Evolutionary conservation across 2,113 vertebrate species (phyloP), one percentile per base, ranked within the genome.

Genomic region (Trichomycterus rosablanca): DNA sequence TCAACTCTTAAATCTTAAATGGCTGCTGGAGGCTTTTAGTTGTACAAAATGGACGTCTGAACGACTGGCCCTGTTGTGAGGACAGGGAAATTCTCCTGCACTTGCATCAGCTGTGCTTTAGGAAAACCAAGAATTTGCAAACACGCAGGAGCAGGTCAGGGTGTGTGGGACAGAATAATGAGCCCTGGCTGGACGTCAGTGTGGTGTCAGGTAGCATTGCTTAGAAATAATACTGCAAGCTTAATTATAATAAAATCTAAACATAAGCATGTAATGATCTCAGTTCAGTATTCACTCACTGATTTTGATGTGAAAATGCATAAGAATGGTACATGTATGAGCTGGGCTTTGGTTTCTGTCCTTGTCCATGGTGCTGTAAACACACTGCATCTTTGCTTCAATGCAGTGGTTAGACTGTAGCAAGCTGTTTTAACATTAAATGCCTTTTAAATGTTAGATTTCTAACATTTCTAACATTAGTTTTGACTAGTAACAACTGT

Each of bases 1-100:
- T 22, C 37, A 14, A 40, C 14, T 11, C 42, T 40, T 39, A 22
- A 3, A 54, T 67, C 68, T 82, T 50, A 83, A 85, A 85, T 85
- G 84, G 79, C 77, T 86, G 79, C 79, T 74, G 2, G 37, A n/a
- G 14, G 2, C 37, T 62, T 63, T 76, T 70, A n/a, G n/a, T n/a
- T n/a, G n/a, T n/a, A 85, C 81, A 86, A 84, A 85, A 86, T 84
- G 81, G 80, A 69, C 78, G 83, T 74, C 70, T 76, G 30, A 40
- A 59, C 9, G 53, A 57, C 40, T 35, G 22, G 15, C 34, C 35
- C 26, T 57, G 46, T 50, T 55, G 9, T 48, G 46, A 16, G 23
- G 32, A 44, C 40, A 4, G 32, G 45, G 50, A 16, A 44, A 49
- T 54, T 39, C 58, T 28, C 16, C 9, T 35, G 50, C 40, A 49